Base-by-base conservation (phyloP, 2,797 vertebrate genomes). In the Crotalus adamanteus region DNA sequence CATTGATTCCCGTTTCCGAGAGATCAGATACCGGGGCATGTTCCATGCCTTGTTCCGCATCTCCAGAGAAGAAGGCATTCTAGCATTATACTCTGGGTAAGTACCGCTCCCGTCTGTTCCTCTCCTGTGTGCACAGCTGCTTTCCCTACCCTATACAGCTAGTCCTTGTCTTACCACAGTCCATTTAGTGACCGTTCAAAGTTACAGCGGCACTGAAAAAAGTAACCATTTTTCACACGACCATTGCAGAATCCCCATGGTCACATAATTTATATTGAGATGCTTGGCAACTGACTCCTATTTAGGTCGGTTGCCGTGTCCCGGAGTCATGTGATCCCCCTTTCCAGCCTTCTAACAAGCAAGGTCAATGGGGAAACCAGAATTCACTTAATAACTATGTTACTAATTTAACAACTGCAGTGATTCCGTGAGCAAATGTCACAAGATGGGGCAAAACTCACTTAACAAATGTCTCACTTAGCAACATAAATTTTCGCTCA, bases 11-110 rank as follows among this genome's bases (percentile, higher is more conserved):
- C 99, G 99, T 95, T 99, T 99, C 96, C 98, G 98, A 69, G 99
- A 99, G 97, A 98, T 99, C 89, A 98, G 98, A 59, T 99, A 99
- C 97, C 97, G 97, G 93, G 99, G 99, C 73, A 99, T 99, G 99
- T 99, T 99, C 95, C 99, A 99, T 78, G 99, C 99, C 11, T 97
- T 99, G 78, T 98, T 98, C 96, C 97, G 98, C 96, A 99, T 99
- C 91, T 98, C 98, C 95, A 98, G 97, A 87, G 99, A 99, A 96
- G 99, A 99, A 96, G 99, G 99, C 73, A 88, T 98, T 73, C 97
- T 98, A 25, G 99, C 99, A 0, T 97, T 99, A 1, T 99, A 99
- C 96, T 99, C 99, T 6, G 99, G 99, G 99, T 99, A 95, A 98
- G 97, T 83, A 83, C 20, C 25, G 37, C 37, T 47, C 22, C 37